phyloP scores from a whole-genome alignment of 2,888 invertebrate species.

The Epinotia nisella region DNA sequence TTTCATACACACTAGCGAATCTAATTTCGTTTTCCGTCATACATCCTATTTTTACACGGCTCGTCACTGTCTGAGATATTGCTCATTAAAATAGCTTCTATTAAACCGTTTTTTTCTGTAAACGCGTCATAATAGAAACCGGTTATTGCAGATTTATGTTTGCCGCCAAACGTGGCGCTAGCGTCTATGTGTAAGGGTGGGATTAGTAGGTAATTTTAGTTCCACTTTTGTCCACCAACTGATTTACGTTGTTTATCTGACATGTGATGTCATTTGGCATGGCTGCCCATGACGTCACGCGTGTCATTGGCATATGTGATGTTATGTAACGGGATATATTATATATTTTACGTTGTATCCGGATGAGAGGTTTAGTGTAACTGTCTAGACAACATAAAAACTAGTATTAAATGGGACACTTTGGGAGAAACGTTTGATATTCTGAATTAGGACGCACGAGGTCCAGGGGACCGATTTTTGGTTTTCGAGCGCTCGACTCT shows the following conservation, averaged over 20 bases:
- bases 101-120: conserved; percentile 19
- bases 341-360: conserved; percentile 13
- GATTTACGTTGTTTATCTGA: background rate
- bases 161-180: conserved; percentile 1
- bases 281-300: conserved; percentile 24
- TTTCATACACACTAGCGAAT: conserved; percentile 10
- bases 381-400: conserved; percentile 31
- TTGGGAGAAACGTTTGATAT: too few species aligned
- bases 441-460: too few species aligned
- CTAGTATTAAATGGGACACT: background rate
- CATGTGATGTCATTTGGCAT: conserved; percentile 47
- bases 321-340: conserved; percentile 22
- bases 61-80: conserved; percentile 25
- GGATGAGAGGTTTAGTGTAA: conserved; percentile 15
- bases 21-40: conserved; percentile 25
- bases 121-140: conserved; percentile 5
- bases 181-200: background rate
- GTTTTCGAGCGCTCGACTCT: too few species aligned
- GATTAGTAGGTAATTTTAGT: background rate
- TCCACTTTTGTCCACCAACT: conserved; percentile 8
- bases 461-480: too few species aligned
- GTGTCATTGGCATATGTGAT: background rate
- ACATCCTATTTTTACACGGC: conserved; percentile 16
- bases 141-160: background rate
- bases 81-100: conserved; percentile 29